phyloP scores from a whole-genome alignment of 2,113 vertebrate genomes.

The Cheilinus undulatus region DNA sequence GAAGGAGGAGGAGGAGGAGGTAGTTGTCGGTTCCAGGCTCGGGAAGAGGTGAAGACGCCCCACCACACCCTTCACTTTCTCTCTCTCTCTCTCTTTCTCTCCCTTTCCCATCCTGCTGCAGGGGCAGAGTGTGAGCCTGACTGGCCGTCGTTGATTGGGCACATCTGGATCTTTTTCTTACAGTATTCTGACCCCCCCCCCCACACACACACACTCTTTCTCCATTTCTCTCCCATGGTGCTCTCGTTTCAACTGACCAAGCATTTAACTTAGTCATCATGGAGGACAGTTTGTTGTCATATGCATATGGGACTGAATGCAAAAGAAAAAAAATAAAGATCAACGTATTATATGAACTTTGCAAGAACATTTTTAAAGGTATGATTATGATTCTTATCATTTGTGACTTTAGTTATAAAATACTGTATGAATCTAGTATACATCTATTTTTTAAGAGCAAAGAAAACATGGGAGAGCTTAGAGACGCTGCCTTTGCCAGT shows the following conservation, averaged over 20 bases:
- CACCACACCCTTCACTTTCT: not conserved
- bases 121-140: conserved; percentile 67
- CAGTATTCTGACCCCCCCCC: conserved; percentile 67
- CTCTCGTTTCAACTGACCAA: conserved; percentile 91
- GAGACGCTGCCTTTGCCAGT: conserved; percentile 71
- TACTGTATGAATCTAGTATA: conserved; percentile 86
- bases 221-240: conserved; percentile 77
- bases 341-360: conserved; percentile 83
- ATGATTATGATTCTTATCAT: conserved; percentile 80
- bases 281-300: conserved; percentile 78
- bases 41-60: conserved; percentile 57
- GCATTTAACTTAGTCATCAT: conserved; percentile 83
- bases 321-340: conserved; percentile 66
- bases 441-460: conserved; percentile 82
- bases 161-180: conserved; percentile 83
- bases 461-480: conserved; percentile 59
- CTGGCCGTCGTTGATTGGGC: conserved; percentile 71
- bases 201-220: not conserved
- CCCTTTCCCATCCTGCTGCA: conserved; percentile 53
- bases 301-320: conserved; percentile 86
- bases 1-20: conserved; percentile 68
- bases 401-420: conserved; percentile 89
- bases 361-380: conserved; percentile 81
- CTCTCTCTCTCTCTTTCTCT: conserved; percentile 12
- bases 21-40: conserved; percentile 66